A percentile compares a stretch with the other conserved stretches of the same genome.
These are phyloP conservation scores for Andrena hattorfiana DNA, from an alignment of 2,888 invertebrate species.

Conservation along the genomic window DNA sequence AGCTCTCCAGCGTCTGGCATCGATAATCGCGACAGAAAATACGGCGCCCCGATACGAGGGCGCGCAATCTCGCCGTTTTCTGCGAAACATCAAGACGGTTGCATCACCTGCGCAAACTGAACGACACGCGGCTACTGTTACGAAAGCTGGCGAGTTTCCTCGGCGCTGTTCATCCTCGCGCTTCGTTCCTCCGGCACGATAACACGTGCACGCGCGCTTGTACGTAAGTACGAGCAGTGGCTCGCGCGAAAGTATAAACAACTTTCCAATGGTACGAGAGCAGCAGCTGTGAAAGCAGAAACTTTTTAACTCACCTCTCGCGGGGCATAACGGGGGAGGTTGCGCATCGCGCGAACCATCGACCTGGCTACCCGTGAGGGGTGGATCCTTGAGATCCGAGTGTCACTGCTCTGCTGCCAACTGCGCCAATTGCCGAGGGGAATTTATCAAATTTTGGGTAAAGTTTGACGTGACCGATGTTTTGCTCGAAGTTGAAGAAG, in stretches of 20 bases:
- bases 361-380: neutral
- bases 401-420: neutral
- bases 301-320: conserved; percentile 61
- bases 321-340: conserved; percentile 53
- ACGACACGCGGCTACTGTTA: conserved; percentile 59
- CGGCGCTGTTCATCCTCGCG: conserved; percentile 38
- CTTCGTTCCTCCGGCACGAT: conserved; percentile 49
- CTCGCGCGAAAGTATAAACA: conserved; percentile 69
- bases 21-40: conserved; percentile 29
- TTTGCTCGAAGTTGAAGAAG: too few relatives aligned
- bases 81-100: conserved; percentile 38
- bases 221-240: conserved; percentile 1
- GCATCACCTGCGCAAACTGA: conserved; percentile 70
- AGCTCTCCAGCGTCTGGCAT: neutral
- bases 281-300: conserved; percentile 75
- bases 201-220: conserved; percentile 42
- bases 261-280: conserved; percentile 67
- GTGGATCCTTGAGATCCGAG: too few relatives aligned
- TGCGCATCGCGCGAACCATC: conserved; percentile 9
- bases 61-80: conserved; percentile 37
- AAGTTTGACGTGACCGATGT: too few relatives aligned
- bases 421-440: too few relatives aligned
- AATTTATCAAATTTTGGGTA: too few relatives aligned
- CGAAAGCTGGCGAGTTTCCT: conserved; percentile 58
- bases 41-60: neutral